Evolutionary conservation across 2,888 invertebrate genomes (phyloP).

Genomic region (Xiphydria camelus): DNA sequence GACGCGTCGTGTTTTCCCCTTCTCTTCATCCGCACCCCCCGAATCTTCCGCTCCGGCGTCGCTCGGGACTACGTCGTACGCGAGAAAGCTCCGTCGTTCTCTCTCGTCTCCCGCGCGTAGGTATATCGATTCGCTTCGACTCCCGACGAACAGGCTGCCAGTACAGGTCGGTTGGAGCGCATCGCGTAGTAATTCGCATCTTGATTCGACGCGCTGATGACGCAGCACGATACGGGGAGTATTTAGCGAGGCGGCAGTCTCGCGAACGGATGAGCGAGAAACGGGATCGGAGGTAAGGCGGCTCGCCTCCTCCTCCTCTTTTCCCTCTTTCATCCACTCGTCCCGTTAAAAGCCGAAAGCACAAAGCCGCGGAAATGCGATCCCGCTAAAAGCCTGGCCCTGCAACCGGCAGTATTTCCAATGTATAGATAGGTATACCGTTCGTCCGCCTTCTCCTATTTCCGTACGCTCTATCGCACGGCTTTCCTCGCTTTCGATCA

Average conservation of each 20-base stretch:
- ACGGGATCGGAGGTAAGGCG: conserved; percentile 12
- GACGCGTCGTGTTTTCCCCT: no score
- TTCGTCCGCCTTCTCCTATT: background rate
- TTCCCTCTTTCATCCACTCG: conserved; percentile 6
- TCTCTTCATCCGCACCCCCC: no score
- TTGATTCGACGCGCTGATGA: no score
- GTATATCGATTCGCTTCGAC: no score
- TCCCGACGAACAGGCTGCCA: no score
- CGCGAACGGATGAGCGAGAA: conserved; percentile 7
- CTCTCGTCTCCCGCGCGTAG: no score
- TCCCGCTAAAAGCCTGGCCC: conserved; percentile 32
- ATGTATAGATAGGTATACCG: conserved; percentile 18
- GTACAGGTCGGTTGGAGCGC: no score
- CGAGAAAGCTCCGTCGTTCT: no score
- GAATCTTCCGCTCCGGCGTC: no score
- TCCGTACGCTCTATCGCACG: background rate
- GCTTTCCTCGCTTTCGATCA: background rate
- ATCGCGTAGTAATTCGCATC: no score
- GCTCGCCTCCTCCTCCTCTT: background rate
- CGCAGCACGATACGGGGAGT: no score
- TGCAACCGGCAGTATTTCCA: conserved; percentile 23
- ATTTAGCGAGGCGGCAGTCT: conserved; percentile 9
- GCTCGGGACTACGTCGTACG: no score
- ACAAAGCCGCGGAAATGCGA: conserved; percentile 35
- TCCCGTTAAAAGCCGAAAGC: conserved; percentile 27